Conservation (phyloP, 2,113 vertebrate genomes). For the Herpetotheres cachinnans region DNA sequence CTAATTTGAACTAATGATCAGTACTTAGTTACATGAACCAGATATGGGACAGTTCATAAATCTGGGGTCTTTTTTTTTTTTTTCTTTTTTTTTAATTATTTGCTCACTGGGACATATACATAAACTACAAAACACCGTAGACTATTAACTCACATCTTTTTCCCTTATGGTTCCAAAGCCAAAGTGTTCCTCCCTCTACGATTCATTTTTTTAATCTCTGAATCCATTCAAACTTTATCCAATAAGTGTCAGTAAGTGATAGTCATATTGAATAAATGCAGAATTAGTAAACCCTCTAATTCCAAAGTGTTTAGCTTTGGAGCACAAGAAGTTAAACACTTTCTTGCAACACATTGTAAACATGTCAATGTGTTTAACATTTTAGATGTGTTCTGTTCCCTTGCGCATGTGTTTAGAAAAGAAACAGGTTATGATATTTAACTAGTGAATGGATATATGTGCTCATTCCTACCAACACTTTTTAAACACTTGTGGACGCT, state of each 20-base stretch:
- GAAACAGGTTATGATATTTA: constrained; percentile 83
- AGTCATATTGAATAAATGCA: constrained; percentile 56
- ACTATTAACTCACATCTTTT: constrained; percentile 13
- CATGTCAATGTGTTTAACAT: constrained; percentile 85
- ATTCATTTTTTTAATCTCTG: background rate
- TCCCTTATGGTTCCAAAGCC: background rate
- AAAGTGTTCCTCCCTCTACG: background rate
- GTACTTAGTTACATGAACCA: background rate
- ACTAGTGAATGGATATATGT: constrained; percentile 76
- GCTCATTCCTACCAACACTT: constrained; percentile 77
- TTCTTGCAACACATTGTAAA: constrained; percentile 84
- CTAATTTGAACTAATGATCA: constrained; percentile 45
- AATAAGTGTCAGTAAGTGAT: constrained; percentile 57
- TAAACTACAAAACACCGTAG: background rate
- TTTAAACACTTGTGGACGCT: constrained; percentile 78
- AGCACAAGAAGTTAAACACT: constrained; percentile 81
- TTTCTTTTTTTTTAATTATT: constrained; percentile 12
- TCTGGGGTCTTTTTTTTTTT: background rate
- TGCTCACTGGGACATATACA: constrained; percentile 24
- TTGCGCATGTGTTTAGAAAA: constrained; percentile 73
- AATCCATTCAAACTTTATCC: constrained; percentile 54
- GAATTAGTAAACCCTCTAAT: constrained; percentile 78
- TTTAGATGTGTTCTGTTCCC: constrained; percentile 77
- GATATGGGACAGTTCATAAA: constrained; percentile 10
- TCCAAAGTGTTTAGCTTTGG: constrained; percentile 79